A percentile compares a stretch with the other conserved stretches of the same genome.
phyloP scores from a whole-genome alignment of 23 tunicate genomes.

The Aplidium turbinatum region DNA sequence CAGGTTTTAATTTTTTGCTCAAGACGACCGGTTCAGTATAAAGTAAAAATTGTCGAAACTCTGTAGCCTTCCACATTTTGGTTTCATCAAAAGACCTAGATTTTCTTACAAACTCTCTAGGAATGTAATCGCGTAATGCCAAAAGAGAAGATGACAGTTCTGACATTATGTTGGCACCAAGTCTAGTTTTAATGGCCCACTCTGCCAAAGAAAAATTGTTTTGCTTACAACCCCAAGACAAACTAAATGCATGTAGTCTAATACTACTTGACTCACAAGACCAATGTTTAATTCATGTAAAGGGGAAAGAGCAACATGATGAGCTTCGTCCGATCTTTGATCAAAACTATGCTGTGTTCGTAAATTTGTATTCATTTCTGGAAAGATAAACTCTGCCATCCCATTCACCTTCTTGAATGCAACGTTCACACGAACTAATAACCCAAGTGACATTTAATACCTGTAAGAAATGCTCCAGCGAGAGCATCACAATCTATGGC shows the following conservation, averaged over 20 bases:
- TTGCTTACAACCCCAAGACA: slow-evolving; percentile 17
- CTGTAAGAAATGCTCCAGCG: slow-evolving; percentile 36
- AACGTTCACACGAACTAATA: slow-evolving; percentile 37
- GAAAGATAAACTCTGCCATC: slow-evolving; percentile 34
- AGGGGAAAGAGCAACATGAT: slow-evolving; percentile 27
- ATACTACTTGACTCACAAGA: slow-evolving; percentile 25
- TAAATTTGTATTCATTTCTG: slow-evolving; percentile 5
- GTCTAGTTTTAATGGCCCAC: not conserved
- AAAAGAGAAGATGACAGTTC: not conserved
- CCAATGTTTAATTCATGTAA: slow-evolving; percentile 19
- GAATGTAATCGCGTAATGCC: not conserved
- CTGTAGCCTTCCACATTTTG: slow-evolving; percentile 47
- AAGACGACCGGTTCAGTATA: slow-evolving; percentile 18
- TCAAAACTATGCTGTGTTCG: slow-evolving; percentile 34
- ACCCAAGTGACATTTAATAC: slow-evolving; percentile 39
- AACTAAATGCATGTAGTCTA: slow-evolving; percentile 19
- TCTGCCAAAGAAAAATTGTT: not conserved
- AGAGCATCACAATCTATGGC: slow-evolving; percentile 46
- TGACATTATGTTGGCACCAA: not conserved
- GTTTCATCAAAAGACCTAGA: slow-evolving; percentile 10
- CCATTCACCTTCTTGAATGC: slow-evolving; percentile 42
- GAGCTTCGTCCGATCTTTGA: slow-evolving; percentile 25
- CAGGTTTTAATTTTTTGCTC: not conserved
- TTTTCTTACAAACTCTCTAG: slow-evolving; percentile 40
- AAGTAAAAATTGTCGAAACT: slow-evolving; percentile 32